Evolutionary conservation across 2,113 vertebrate genomes (phyloP), one percentile per base, ranked within the genome.

Genomic region (Erythrocercus mccallii): DNA sequence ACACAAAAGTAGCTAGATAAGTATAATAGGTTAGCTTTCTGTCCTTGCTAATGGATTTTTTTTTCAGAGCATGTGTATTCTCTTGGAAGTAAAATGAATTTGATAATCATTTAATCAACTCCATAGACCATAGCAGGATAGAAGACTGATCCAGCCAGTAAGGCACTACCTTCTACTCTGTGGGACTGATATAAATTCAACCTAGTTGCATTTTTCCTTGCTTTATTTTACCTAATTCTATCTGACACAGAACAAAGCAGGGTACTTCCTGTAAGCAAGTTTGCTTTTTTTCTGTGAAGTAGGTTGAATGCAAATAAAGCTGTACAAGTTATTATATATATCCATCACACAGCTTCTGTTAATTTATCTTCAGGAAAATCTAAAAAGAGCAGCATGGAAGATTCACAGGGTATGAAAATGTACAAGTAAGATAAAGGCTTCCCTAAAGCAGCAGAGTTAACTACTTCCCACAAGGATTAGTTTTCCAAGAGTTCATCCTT

Each of bases 1-100:
- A 51, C 24, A 47, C 2, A 64, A 42, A 66, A 21, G 12, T 38
- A 44, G 1, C 14, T 56, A 15, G 15, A 40, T 47, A 76, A 27
- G 27, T 50, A 17, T 31, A 24, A 35, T 15, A 44, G 5, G 5
- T 54, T 68, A 50, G 3, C 7, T 60, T 74, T 72, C 38, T 68
- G 8, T 16, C 22, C 31, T 66, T 2, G 0, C 2, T 77, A 81
- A 56, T 2, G 22, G 1, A 37, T 7, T 1, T 47, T 22, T 35
- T 2, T 6, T 31, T 14, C 20, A 45, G 44, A 10, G 3, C 4
- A 2, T 1, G 0, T 60, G 12, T 51, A n/a, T 10, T 57, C 15
- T 69, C 6, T 56, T 40, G 37, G 38, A 81, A 83, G 6, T 40
- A 45, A 91, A 84, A 62, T 45, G 6, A 14, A 44, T 30, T 19